These are phyloP conservation scores for Abramis brama DNA, from an alignment of 2,113 vertebrate species.

Conservation along the genomic window DNA sequence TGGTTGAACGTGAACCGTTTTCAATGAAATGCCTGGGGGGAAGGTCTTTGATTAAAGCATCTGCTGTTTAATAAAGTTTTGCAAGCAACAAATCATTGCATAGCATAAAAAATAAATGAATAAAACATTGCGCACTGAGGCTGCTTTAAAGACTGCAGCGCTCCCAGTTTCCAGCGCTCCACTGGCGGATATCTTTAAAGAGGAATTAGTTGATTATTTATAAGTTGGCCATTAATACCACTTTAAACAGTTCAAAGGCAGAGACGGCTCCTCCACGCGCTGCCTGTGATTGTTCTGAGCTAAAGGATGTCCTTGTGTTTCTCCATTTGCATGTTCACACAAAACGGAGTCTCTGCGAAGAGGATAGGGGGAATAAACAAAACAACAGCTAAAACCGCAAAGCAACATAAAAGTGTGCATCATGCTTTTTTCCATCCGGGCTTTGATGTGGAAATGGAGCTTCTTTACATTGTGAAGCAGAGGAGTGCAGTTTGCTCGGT, in stretches of 20 bases:
- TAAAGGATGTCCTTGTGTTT: conserved; percentile 80
- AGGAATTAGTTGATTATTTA: conserved; percentile 84
- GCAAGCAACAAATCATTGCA: too few relatives aligned
- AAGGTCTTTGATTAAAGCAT: too few relatives aligned
- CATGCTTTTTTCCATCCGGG: conserved; percentile 68
- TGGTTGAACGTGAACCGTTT: too few relatives aligned
- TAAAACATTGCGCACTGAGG: conserved; percentile 14
- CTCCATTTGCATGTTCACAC: conserved; percentile 86
- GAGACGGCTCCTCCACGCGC: conserved; percentile 68
- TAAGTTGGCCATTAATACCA: conserved; percentile 80
- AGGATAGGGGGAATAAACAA: conserved; percentile 76
- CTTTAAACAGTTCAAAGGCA: conserved; percentile 88
- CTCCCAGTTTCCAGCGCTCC: conserved; percentile 53
- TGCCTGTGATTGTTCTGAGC: conserved; percentile 78
- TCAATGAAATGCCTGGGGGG: too few relatives aligned
- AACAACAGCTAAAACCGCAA: conserved; percentile 69
- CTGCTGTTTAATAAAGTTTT: too few relatives aligned
- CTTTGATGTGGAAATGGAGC: conserved; percentile 96
- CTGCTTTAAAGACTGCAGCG: conserved; percentile 59
- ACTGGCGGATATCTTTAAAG: conserved; percentile 64
- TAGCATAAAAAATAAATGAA: too few relatives aligned
- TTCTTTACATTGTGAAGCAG: conserved; percentile 83
- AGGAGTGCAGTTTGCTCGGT: conserved; percentile 76
- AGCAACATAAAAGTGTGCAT: conserved; percentile 89
- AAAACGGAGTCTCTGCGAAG: conserved; percentile 87